Base-by-base conservation (phyloP, 2,797 vertebrate genomes). In the Chaenodraco wilsoni region DNA sequence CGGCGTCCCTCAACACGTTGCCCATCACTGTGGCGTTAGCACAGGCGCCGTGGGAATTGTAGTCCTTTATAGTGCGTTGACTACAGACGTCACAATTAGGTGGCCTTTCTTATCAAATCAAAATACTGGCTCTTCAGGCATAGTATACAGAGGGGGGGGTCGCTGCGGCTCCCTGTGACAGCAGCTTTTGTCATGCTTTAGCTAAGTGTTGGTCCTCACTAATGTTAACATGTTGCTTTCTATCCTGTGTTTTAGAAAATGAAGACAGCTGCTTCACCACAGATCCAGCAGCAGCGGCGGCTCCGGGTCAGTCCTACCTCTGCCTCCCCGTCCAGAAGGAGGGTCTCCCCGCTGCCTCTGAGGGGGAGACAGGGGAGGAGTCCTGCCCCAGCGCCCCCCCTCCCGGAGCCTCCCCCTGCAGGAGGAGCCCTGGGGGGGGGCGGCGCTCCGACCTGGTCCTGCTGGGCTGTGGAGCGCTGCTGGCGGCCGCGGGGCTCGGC, bases 281-380 rank as follows among this genome's bases (percentile, higher is more conserved):
- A 27, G 94, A 95, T 46, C 89, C 93, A n/a, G 95, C 93, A 65
- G 89, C 82, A 27, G 23, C 23, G 3, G 23, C 23, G 23, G 93
- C 91, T 40, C 91, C 96, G 74, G 95, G 92, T 90, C 95, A 97
- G 88, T 96, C 98, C 89, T 98, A 98, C 95, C 97, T 99, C 95
- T 97, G 97, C 92, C 95, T 97, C 89, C 97, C 97, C 1, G 96
- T 97, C 93, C 95, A 96, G 74, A 95, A 95, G 88, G 97, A 97
- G 52, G 94, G 88, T 41, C 93, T 94, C 58, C 15, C 65, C 0
- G 58, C 70, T 9, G 54, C 79, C 60, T 91, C 92, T 9, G 95
- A 96, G 27, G 89, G 95, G 5, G 95, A 95, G 51, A 27, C 27
- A 8, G 33, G 6, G 33, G 94, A 95, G 5, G 94, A 94, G 74